Percentiles rank a stretch among this genome's conserved stretches.
Conservation (phyloP, 2,888 invertebrate species). For the Lithophane ornitopus region DNA sequence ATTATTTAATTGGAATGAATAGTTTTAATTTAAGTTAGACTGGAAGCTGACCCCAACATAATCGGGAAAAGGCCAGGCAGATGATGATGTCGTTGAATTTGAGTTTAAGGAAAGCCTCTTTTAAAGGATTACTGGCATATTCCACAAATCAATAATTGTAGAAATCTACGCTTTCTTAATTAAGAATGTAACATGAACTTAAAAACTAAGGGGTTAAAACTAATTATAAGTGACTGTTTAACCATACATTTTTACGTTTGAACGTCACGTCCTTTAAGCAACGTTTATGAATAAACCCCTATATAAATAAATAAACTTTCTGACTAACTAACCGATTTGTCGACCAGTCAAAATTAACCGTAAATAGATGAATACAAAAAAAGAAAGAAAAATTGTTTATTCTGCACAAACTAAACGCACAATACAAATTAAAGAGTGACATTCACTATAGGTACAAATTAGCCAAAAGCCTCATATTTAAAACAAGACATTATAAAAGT, state of each 20-base stretch:
- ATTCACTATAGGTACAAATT: too few relatives aligned
- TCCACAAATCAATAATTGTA: neutral
- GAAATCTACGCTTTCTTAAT: neutral
- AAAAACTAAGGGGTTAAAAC: neutral
- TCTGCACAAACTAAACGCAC: too few relatives aligned
- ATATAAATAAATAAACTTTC: neutral
- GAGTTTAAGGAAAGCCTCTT: neutral
- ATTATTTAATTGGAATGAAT: neutral
- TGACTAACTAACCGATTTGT: neutral
- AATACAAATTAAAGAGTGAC: too few relatives aligned
- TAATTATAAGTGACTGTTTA: too few relatives aligned
- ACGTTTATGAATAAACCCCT: too few relatives aligned
- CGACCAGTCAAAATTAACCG: neutral
- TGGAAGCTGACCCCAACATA: neutral
- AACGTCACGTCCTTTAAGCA: too few relatives aligned
- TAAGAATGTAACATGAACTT: neutral
- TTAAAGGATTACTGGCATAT: neutral
- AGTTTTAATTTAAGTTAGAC: neutral
- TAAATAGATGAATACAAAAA: neutral
- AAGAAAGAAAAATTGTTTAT: too few relatives aligned
- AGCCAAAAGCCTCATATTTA: too few relatives aligned
- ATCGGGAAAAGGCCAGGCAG: too few relatives aligned
- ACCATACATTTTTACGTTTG: too few relatives aligned
- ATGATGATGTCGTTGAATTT: neutral
- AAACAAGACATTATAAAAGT: too few relatives aligned